Conservation (phyloP, 2,797 vertebrate species). For the Notoglanidium macrostoma region DNA sequence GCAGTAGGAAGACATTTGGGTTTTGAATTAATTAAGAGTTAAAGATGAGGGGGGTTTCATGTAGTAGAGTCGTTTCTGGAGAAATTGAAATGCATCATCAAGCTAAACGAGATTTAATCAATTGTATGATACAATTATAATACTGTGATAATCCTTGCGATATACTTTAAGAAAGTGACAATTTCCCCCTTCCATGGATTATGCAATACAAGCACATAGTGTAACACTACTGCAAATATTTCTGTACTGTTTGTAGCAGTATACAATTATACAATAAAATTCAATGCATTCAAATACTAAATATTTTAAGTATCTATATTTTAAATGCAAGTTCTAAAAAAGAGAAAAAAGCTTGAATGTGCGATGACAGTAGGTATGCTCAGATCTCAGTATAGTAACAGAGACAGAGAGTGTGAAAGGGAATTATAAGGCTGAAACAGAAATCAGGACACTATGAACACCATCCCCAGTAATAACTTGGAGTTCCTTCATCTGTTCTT, state of each 20-base stretch:
- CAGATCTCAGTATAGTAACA: not conserved
- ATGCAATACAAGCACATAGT: not conserved
- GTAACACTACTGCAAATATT: not conserved
- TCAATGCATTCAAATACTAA: not conserved
- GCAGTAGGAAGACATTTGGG: not conserved
- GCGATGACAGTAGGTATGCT: constrained; percentile 17
- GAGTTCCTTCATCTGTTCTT: not conserved
- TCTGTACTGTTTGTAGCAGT: not conserved
- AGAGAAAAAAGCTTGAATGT: not conserved
- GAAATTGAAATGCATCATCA: not conserved
- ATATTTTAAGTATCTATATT: not conserved
- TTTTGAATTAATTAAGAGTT: not conserved
- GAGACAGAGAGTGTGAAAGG: not conserved
- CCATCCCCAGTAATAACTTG: not conserved
- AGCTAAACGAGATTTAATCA: not conserved
- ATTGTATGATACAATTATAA: not conserved
- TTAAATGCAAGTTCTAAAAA: not conserved
- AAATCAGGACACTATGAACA: constrained; percentile 28
- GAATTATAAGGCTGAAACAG: constrained; percentile 15
- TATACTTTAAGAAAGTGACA: not conserved
- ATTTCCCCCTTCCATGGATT: not conserved
- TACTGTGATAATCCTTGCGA: not conserved
- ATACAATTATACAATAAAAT: not conserved
- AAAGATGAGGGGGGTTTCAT: not conserved
- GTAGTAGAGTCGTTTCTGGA: not conserved